Percentiles rank a stretch among this genome's conserved stretches.
Conservation (phyloP, 2,797 vertebrate genomes). For the Holocentrus rufus region DNA sequence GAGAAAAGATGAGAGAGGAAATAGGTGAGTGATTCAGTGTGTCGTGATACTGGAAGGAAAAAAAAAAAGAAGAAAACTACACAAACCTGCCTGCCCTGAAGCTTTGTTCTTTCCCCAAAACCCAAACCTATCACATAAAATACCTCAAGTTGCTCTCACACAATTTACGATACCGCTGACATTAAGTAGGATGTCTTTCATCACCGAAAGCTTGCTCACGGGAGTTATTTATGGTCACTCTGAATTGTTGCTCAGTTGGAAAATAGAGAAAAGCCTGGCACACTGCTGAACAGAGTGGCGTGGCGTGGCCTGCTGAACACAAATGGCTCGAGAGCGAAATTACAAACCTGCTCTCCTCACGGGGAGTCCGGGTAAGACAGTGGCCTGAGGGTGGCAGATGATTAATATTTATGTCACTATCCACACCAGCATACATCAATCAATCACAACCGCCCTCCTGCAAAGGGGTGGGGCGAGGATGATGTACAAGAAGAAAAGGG, state of each 20-base stretch:
- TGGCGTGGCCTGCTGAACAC: conserved; percentile 33
- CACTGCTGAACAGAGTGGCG: conserved; percentile 28
- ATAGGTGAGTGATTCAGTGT: conserved; percentile 35
- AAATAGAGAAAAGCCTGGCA: conserved; percentile 66
- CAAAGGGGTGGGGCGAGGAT: conserved; percentile 69
- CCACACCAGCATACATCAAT: conserved; percentile 77
- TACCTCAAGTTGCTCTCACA: not conserved
- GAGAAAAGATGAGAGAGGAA: conserved; percentile 52
- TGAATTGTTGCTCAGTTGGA: conserved; percentile 57
- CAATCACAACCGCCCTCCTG: conserved; percentile 77
- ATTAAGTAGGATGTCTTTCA: conserved; percentile 36
- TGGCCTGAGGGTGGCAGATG: conserved; percentile 71
- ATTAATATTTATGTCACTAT: conserved; percentile 83
- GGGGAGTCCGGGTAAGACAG: conserved; percentile 63
- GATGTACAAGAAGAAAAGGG: conserved; percentile 61
- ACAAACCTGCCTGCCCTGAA: not conserved
- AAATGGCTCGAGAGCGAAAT: conserved; percentile 38
- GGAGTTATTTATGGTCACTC: conserved; percentile 60
- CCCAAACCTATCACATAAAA: conserved; percentile 50
- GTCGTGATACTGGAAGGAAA: conserved; percentile 6
- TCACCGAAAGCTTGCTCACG: conserved; percentile 3
- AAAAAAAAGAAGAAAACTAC: not conserved
- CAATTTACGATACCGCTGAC: conserved; percentile 41
- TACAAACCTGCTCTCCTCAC: conserved; percentile 52
- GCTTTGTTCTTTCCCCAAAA: conserved; percentile 38